Evolutionary conservation across 2,888 invertebrate species (phyloP), one percentile per base, ranked within the genome.

Genomic region (Archips crataeganus): DNA sequence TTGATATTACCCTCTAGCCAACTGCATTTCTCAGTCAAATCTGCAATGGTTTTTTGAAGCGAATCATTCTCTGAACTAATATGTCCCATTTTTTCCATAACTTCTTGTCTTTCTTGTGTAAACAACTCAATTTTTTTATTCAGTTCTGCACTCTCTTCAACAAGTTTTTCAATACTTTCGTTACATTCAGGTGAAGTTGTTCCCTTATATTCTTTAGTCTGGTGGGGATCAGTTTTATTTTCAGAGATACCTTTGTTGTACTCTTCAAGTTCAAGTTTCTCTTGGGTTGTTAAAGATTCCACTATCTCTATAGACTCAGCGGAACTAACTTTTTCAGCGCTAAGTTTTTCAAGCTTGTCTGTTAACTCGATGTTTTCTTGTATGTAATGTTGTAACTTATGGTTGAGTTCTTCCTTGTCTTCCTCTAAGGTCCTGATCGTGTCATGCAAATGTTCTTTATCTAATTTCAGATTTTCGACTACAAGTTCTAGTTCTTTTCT

Each of bases 271-370:
- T 97, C 96, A 61, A 96, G 84, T 82, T 96, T 96, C 85, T 96
- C 96, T 88, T 96, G 96, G 75, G 96, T 96, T 23, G 96, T 96
- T 75, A 97, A 90, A 13, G 96, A 94, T 83, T 97, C 97, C 0
- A 97, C 97, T 75, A 97, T 97, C 90, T 97, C 97, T 68, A 97
- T 97, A 64, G 97, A 97, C 87, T 97, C 97, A 3, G 96, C 97
- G 0, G 97, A 97, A 69, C 97, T 97, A 1, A 96, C 96, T 83
- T 97, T 97, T 85, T 96, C 96, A 23, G 95, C 95, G 82, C 96
- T 97, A 5, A 97, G 83, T 85, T 97, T 97, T 79, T 97, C 96
- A 49, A 97, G 89, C 86, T 96, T 97, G 79, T 96, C 97, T 39
- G 96, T 94, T 10, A 97, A 88, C 75, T 97, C 97, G 80, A 96